Percentiles rank a stretch among this genome's conserved stretches.
Conservation (phyloP, 2,797 vertebrate species). For the Eleutherodactylus coqui region DNA sequence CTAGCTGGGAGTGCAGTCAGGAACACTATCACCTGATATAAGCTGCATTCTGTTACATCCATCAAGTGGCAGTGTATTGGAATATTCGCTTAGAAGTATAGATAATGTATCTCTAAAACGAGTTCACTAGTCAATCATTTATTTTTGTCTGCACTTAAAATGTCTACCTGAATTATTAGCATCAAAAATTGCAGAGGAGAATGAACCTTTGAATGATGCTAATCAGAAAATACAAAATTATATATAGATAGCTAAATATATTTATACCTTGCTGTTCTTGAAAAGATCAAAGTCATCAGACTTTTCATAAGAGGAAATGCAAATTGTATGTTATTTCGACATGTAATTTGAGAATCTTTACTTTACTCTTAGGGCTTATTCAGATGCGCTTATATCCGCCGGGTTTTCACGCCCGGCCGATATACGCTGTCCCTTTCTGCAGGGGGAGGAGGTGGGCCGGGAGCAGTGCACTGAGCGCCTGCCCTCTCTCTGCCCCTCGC, state of each 20-base stretch:
- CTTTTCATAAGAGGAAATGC: background rate
- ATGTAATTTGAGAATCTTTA: background rate
- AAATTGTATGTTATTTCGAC: background rate
- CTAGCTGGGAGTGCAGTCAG: too few relatives aligned
- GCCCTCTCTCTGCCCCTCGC: too few relatives aligned
- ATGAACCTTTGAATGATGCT: background rate
- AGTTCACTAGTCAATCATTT: background rate
- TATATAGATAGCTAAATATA: too few relatives aligned
- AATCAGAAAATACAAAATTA: background rate
- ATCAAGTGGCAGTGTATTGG: too few relatives aligned
- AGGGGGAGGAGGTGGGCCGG: too few relatives aligned
- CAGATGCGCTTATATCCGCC: too few relatives aligned
- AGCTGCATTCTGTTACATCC: too few relatives aligned
- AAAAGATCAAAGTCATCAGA: background rate
- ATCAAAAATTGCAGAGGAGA: background rate
- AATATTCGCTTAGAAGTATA: background rate
- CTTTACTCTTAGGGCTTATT: too few relatives aligned
- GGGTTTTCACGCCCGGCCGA: too few relatives aligned
- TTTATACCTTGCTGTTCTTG: background rate
- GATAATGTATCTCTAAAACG: background rate
- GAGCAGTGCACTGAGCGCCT: too few relatives aligned
- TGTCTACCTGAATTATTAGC: background rate
- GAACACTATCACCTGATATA: too few relatives aligned
- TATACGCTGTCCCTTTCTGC: too few relatives aligned
- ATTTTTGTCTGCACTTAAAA: background rate